Percentiles rank a stretch among this genome's conserved stretches.
Evolutionary conservation across 92 coral and sea anemone genomes (phyloP).

Genomic region (Diadumene lineata): DNA sequence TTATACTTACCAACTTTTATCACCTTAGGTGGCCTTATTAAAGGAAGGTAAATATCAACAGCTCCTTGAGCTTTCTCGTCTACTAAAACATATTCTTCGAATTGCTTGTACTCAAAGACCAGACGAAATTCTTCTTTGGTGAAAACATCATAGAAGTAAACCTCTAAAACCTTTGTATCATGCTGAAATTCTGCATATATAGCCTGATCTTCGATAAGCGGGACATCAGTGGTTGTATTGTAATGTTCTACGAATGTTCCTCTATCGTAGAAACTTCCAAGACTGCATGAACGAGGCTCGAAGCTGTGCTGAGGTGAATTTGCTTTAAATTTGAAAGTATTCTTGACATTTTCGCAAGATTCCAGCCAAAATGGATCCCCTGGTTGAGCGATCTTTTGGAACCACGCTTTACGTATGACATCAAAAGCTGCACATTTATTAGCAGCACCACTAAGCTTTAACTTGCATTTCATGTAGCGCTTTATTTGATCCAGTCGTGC

Average conservation of each 20-base stretch:
- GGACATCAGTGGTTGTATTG: conserved; percentile 24
- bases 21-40: conserved; percentile 68
- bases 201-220: conserved; percentile 19
- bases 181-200: conserved; percentile 70
- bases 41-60: conserved; percentile 53
- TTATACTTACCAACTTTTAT: conserved; percentile 50
- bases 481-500: conserved; percentile 13
- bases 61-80: conserved; percentile 39
- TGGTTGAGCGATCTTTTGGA: conserved; percentile 20
- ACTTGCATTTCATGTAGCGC: conserved; percentile 25
- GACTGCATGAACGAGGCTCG: conserved; percentile 48
- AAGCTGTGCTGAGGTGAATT: conserved; percentile 43
- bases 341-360: conserved; percentile 38
- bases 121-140: conserved; percentile 46
- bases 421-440: conserved; percentile 44
- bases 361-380: conserved; percentile 74
- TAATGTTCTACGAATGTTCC: conserved; percentile 66
- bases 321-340: conserved; percentile 47
- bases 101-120: conserved; percentile 80
- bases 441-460: not conserved
- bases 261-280: conserved; percentile 67
- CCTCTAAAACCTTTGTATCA: conserved; percentile 58
- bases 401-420: conserved; percentile 57
- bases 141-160: conserved; percentile 37
- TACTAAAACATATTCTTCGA: conserved; percentile 66